Evolutionary conservation across 2,113 vertebrate genomes (phyloP), one percentile per base, ranked within the genome.

Genomic region (Zosterops hypoxanthus): DNA sequence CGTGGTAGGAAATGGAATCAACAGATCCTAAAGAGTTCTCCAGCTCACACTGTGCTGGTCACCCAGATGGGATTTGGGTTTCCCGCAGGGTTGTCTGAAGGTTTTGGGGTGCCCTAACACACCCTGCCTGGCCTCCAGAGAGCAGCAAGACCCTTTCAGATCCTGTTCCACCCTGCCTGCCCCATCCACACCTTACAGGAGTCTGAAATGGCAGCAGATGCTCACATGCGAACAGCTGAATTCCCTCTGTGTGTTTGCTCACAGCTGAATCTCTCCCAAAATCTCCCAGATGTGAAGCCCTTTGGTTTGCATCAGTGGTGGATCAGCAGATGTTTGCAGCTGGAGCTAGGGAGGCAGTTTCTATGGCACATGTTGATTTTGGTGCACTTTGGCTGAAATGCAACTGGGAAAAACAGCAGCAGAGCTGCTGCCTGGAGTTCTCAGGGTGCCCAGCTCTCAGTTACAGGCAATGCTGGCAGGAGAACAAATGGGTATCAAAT

Each of bases 1-100:
- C 28, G 2, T 11, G 2, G 0, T 4, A 50, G n/a, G 34, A 66
- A 82, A 36, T 5, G 14, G 31, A 78, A 24, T 2, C 12, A 42
- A 8, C 12, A 59, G 26, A 41, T 47, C 18, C 26, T 13, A 4
- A 46, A 56, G 18, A 71, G 36, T 39, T 39, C 36, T 39, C 36
- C 36, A 39, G 1, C 8, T 59, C 63, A 11, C 12, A 5, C 11
- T 36, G 6, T 14, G 12, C 28, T 63, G 76, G 13, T 5, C 44
- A 55, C 13, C 14, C 28, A 71, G 28, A 6, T 79, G 9, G 42
- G 34, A 42, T 39, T 46, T 52, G 53, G 12, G 22, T 15, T 68
- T 12, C 46, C 39, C 49, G 46, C 33, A 47, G 12, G 39, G 9
- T 1, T 56, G 9, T 39, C 39, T 50, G 3, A 71, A 75, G 20